Conservation (phyloP, 2,113 vertebrate genomes). For the Poecile atricapillus region DNA sequence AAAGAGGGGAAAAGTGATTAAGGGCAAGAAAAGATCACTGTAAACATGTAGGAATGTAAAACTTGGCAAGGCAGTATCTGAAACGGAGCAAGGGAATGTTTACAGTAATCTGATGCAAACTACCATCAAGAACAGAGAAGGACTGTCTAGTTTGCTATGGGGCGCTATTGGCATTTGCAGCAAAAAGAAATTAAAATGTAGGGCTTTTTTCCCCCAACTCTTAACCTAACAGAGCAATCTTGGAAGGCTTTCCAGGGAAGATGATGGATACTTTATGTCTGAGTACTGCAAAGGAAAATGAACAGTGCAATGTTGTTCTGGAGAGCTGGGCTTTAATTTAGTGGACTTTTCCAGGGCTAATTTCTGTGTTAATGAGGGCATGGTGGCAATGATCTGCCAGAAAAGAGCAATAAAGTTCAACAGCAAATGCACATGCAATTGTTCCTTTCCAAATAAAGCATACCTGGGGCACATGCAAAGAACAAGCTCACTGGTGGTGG, state of each 20-base stretch:
- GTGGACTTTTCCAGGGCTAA: background rate
- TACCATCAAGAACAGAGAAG: constrained; percentile 33
- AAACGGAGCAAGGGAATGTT: constrained; percentile 42
- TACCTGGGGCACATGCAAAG: background rate
- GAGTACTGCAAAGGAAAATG: background rate
- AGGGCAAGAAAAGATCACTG: constrained; percentile 41
- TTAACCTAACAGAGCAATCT: background rate
- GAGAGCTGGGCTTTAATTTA: background rate
- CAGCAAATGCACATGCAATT: background rate
- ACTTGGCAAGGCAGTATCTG: constrained; percentile 45
- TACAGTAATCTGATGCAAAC: constrained; percentile 39
- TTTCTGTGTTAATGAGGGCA: background rate
- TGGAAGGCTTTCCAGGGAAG: background rate
- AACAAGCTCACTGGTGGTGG: background rate
- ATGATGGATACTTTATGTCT: background rate
- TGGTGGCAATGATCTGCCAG: background rate
- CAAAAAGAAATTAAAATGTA: background rate
- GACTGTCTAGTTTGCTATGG: background rate
- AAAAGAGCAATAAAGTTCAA: background rate
- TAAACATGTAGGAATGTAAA: constrained; percentile 58
- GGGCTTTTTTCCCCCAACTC: background rate
- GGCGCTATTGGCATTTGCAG: background rate
- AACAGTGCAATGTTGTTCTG: background rate
- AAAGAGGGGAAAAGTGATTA: constrained; percentile 41
- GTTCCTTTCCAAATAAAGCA: background rate